phyloP scores from a whole-genome alignment of 2,797 vertebrate species.

The Lepidocolaptes lacrymiger region DNA sequence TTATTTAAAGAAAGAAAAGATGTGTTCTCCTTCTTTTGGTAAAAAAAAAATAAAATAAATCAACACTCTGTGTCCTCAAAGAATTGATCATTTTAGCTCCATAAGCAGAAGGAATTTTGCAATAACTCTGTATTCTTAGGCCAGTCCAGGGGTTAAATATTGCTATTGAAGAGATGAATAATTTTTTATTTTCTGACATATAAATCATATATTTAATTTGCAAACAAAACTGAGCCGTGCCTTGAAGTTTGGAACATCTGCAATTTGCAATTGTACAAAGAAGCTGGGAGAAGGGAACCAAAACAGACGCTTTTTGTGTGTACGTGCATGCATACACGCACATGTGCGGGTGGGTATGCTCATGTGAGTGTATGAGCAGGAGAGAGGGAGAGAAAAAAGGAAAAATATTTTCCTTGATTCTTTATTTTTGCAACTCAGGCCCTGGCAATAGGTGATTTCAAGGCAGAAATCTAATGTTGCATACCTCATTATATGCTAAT shows the following conservation, averaged over 20 bases:
- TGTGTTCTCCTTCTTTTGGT: not conserved
- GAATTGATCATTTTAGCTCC: not conserved
- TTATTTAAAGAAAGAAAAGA: not conserved
- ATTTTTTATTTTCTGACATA: not conserved
- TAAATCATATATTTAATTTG: not conserved
- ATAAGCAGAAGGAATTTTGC: not conserved
- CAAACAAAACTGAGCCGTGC: not conserved
- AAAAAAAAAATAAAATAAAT: not conserved
- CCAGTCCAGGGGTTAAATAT: not conserved
- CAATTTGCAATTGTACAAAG: conserved; percentile 15
- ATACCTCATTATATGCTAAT: not conserved
- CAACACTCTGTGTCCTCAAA: conserved; percentile 2
- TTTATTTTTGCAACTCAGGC: not conserved
- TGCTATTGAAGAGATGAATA: not conserved
- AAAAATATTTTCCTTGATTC: not conserved
- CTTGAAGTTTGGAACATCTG: conserved; percentile 39
- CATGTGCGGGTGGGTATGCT: not conserved
- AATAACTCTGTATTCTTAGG: not conserved
- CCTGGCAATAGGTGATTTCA: not conserved
- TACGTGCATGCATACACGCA: not conserved
- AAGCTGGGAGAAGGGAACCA: not conserved
- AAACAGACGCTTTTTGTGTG: conserved; percentile 58
- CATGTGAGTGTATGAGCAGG: not conserved
- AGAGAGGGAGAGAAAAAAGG: not conserved
- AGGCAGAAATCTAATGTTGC: not conserved